These are phyloP conservation scores for Drosophila heteroneura DNA, from an alignment of 2,888 invertebrate genomes.

Conservation along the genomic window DNA sequence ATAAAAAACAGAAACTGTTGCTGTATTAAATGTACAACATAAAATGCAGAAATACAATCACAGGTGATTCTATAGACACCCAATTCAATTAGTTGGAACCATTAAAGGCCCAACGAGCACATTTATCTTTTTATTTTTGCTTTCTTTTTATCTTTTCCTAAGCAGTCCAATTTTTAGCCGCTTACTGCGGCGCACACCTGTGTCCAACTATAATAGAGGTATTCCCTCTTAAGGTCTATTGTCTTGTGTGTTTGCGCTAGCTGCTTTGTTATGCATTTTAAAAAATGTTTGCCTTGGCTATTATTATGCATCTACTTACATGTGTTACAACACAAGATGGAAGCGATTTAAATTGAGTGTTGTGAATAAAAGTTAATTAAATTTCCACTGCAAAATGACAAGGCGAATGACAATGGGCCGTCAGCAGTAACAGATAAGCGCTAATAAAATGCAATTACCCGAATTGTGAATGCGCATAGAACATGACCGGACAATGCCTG, in stretches of 20 bases:
- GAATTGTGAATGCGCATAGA: conserved; percentile 31
- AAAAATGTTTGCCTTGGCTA: conserved; percentile 19
- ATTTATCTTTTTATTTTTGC: conserved; percentile 58
- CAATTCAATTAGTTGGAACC: conserved; percentile 36
- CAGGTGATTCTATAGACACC: neutral
- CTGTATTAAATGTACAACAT: neutral
- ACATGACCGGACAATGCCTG: conserved; percentile 40
- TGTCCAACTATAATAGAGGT: conserved; percentile 26
- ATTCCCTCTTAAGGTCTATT: conserved; percentile 7
- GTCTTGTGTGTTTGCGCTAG: conserved; percentile 30
- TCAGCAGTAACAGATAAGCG: conserved; percentile 55
- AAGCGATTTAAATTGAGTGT: neutral
- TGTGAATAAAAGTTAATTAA: conserved; percentile 50
- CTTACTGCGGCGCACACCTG: conserved; percentile 62
- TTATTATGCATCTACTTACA: conserved; percentile 42
- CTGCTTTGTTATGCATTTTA: conserved; percentile 28
- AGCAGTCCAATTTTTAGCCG: conserved; percentile 34
- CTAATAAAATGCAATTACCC: conserved; percentile 74
- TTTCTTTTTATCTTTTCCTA: neutral
- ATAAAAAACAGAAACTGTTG: neutral
- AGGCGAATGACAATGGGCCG: conserved; percentile 42
- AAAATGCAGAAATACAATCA: neutral
- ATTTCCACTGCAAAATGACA: conserved; percentile 38
- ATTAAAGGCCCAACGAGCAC: conserved; percentile 48
- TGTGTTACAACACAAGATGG: conserved; percentile 17